Evolutionary conservation across 2,113 vertebrate genomes (phyloP).

Genomic region (Xerus inauris): DNA sequence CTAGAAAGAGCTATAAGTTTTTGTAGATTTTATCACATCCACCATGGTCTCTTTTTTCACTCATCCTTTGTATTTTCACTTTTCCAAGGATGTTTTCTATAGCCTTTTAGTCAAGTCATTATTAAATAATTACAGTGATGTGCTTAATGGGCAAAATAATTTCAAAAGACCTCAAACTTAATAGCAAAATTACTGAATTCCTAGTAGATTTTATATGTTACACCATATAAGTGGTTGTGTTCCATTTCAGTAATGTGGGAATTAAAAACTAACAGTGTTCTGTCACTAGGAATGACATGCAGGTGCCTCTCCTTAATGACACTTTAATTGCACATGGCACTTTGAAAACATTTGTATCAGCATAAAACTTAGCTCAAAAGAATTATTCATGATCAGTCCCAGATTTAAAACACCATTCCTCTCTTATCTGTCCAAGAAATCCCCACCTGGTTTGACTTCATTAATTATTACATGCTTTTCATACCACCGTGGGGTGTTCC

Average conservation of each 20-base stretch:
- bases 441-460: not conserved
- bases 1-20: not conserved
- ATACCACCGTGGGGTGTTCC: not conserved
- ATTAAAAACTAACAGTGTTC: constrained; percentile 45
- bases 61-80: not conserved
- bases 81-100: constrained; percentile 55
- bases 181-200: constrained; percentile 55
- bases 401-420: not conserved
- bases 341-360: constrained; percentile 1
- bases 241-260: constrained; percentile 28
- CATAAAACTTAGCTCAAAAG: constrained; percentile 19
- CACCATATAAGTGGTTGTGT: not conserved
- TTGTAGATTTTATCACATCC: not conserved
- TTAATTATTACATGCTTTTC: constrained; percentile 10
- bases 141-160: constrained; percentile 23
- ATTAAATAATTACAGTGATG: constrained; percentile 28
- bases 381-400: constrained; percentile 14
- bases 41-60: not conserved
- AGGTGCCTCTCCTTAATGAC: not conserved
- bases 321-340: constrained; percentile 5
- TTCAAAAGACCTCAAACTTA: constrained; percentile 44
- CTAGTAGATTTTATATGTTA: not conserved
- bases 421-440: constrained; percentile 10
- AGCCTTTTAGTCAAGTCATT: not conserved
- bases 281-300: not conserved